Percentiles rank a stretch among this genome's conserved stretches.
These are phyloP conservation scores for Taeniopygia guttata DNA, from an alignment of 2,797 vertebrate species.

Conservation along the genomic window DNA sequence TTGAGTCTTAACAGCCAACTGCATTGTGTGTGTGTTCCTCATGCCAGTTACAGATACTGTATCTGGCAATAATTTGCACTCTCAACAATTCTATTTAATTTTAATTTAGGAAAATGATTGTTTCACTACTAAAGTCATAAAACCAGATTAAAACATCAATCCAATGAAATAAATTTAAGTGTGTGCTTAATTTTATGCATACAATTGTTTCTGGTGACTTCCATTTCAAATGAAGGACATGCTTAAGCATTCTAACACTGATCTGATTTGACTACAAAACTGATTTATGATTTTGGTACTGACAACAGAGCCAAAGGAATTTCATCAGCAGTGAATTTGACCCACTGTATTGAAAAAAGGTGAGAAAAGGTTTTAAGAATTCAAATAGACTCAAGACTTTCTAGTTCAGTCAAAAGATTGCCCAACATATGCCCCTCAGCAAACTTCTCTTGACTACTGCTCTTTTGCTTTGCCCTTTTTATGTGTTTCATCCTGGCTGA, in stretches of 20 bases:
- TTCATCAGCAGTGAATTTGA: neutral
- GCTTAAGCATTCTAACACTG: neutral
- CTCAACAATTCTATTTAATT: constrained; percentile 51
- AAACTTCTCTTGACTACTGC: constrained; percentile 7
- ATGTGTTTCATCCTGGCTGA: neutral
- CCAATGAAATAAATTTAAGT: constrained; percentile 7
- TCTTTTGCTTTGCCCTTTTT: constrained; percentile 1
- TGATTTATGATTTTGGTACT: neutral
- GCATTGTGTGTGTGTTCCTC: constrained; percentile 21
- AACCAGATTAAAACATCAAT: constrained; percentile 56
- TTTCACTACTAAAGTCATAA: constrained; percentile 52
- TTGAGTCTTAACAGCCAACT: constrained; percentile 36
- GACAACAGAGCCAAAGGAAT: neutral
- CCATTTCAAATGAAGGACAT: neutral
- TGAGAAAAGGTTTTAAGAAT: constrained; percentile 43
- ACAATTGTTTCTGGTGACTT: neutral
- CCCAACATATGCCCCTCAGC: neutral
- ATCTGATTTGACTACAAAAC: neutral
- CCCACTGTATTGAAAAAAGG: neutral
- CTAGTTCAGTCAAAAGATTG: constrained; percentile 11
- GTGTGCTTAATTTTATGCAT: constrained; percentile 19
- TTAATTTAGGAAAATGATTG: constrained; percentile 49
- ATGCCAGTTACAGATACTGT: constrained; percentile 37
- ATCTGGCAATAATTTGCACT: constrained; percentile 60
- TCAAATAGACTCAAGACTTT: constrained; percentile 10